Percentiles rank a stretch among this genome's conserved stretches.
Evolutionary conservation across 2,888 invertebrate genomes (phyloP).

Genomic region (Dichetophora obliterata): DNA sequence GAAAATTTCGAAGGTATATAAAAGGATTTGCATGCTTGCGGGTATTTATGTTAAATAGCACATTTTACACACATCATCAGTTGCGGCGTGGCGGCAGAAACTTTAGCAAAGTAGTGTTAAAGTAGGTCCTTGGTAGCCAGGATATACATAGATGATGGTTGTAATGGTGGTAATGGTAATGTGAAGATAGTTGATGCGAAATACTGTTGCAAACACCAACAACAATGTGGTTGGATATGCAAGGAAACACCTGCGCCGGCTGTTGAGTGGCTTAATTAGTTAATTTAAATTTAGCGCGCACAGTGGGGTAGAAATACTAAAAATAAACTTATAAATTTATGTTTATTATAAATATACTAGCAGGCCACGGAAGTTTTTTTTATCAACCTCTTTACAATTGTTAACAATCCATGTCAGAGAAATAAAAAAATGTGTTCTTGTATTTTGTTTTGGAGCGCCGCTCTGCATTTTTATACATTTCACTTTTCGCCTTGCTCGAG

Average conservation of each 20-base stretch:
- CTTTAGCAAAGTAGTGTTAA: background rate
- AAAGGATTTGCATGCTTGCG: conserved; percentile 63
- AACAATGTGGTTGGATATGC: background rate
- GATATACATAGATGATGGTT: background rate
- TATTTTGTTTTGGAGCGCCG: too few species aligned
- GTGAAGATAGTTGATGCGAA: background rate
- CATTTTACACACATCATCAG: conserved; percentile 46
- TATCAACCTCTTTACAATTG: too few species aligned
- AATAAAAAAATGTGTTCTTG: too few species aligned
- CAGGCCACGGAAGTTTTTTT: too few species aligned
- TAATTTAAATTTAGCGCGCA: background rate
- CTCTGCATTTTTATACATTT: too few species aligned
- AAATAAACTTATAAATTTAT: too few species aligned
- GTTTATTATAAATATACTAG: too few species aligned
- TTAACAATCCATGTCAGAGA: too few species aligned
- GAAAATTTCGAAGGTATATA: conserved; percentile 19
- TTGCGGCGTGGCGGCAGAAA: conserved; percentile 21
- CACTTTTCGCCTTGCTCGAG: too few species aligned
- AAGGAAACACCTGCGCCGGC: conserved; percentile 2
- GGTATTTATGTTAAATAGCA: conserved; percentile 61
- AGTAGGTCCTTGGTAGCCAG: background rate
- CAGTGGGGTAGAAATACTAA: background rate
- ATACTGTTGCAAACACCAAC: background rate
- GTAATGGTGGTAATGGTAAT: background rate
- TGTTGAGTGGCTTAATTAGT: conserved; percentile 19